phyloP scores from a whole-genome alignment of 2,113 vertebrate genomes.

The Hydrolagus affinis region DNA sequence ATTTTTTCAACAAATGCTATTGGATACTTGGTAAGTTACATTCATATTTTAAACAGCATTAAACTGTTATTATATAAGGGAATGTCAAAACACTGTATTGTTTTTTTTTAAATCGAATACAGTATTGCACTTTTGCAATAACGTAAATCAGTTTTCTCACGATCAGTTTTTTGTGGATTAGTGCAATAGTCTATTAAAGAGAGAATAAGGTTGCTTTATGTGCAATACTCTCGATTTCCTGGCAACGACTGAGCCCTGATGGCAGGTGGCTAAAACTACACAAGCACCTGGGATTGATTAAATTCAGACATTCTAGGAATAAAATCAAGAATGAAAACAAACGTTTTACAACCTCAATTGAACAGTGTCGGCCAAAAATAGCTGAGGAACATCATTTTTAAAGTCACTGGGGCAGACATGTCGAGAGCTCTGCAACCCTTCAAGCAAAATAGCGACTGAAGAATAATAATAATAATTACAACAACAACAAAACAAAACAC shows the following conservation, averaged over 20 bases:
- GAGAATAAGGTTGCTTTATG: neutral
- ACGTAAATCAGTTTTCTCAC: neutral
- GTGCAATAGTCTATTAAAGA: neutral
- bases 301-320: constrained; percentile 7
- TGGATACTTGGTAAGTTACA: neutral
- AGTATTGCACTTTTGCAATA: neutral
- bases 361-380: neutral
- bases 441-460: neutral
- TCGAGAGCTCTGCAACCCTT: neutral
- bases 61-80: neutral
- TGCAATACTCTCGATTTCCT: neutral
- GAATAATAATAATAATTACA: no score
- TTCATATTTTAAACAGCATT: neutral
- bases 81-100: neutral
- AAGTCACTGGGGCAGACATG: neutral
- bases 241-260: neutral
- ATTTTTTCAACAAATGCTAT: neutral
- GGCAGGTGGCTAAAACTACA: neutral
- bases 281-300: constrained; percentile 1
- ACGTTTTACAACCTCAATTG: neutral
- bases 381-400: neutral
- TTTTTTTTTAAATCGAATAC: neutral
- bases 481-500: neutral
- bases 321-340: neutral
- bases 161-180: neutral